Conservation (phyloP, 2,113 vertebrate species). For the Tauraco erythrolophus region DNA sequence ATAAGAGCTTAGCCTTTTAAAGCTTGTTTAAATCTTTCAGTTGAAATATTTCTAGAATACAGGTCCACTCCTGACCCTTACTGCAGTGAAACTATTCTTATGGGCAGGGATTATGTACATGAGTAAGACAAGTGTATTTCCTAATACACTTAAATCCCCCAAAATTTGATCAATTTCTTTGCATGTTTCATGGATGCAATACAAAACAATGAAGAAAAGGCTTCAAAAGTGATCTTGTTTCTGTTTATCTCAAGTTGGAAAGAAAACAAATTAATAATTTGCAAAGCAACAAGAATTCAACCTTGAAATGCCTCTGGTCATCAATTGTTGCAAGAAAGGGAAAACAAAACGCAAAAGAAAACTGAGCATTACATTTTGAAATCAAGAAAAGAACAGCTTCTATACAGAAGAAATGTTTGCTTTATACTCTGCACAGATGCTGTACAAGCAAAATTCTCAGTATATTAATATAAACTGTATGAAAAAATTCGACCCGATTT, state of each 20-base stretch:
- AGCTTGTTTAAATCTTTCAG: neutral
- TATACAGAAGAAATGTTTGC: constrained; percentile 40
- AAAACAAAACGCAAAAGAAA: constrained; percentile 28
- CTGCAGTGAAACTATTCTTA: neutral
- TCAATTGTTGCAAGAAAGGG: constrained; percentile 29
- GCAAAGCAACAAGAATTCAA: constrained; percentile 12
- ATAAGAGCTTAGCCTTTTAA: neutral
- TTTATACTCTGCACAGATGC: constrained; percentile 38
- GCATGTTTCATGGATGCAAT: neutral
- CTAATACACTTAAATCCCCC: neutral
- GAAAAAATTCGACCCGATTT: constrained; percentile 63
- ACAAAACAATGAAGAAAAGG: neutral
- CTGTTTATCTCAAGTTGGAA: constrained; percentile 23
- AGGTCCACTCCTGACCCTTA: neutral
- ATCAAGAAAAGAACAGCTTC: constrained; percentile 34
- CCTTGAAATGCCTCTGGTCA: constrained; percentile 59
- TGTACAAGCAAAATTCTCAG: constrained; percentile 68
- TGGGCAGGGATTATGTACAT: neutral
- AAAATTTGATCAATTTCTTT: neutral
- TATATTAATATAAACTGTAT: constrained; percentile 71
- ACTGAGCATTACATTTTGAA: constrained; percentile 15
- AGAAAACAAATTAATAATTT: constrained; percentile 49
- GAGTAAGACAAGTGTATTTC: neutral
- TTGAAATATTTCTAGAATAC: neutral
- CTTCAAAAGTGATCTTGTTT: neutral